Evolutionary conservation across 2,888 invertebrate genomes (phyloP), one percentile per base, ranked within the genome.

Genomic region (Camptogramma bilineatum): DNA sequence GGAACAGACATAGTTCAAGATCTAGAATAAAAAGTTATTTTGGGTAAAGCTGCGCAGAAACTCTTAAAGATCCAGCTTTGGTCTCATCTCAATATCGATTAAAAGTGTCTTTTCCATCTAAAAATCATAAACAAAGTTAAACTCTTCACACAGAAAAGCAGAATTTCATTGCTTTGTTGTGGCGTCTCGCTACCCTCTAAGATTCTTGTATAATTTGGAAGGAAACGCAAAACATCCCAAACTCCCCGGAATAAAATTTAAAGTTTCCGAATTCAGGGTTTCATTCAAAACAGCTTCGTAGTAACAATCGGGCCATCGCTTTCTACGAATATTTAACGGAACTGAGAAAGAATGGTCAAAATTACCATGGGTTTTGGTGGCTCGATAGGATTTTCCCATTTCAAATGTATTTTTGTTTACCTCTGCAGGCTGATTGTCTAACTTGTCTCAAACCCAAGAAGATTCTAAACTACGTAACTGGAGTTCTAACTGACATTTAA

Each of bases 231-330:
- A 60, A 53, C 34, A 57, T 57, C 50, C 50, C 57, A 34, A 62
- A 65, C 44, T 47, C 53, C 52, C 46, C 17, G 19, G 53, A 57
- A 53, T 62, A 62, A 65, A 62, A 62, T 58, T 56, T 72, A 73
- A 74, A 73, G 72, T 74, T 76, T 50, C 48, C 55, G 48, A 59
- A 52, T 65, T 55, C 61, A 51, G 13, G 16, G 47, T 48, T 60
- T 24, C 48, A 51, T 65, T 67, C 63, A 59, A 66, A 69, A 59
- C 53, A 65, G 50, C 53, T 57, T 60, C 56, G 21, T 9, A 56
- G 52, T 34, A 56, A 55, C 55, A 51, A 56, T 24, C 24, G 24
- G 24, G 31, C 16, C 46, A n/a, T 62, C 24, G 58, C 56, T 62
- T 59, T 46, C 54, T 60, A 48, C 56, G 57, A 64, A 64, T 60